Evolutionary conservation across 1,140 invertebrate species (phyloP), one percentile per base, ranked within the genome.

Genomic region (Pygmarrhopalites habei): DNA sequence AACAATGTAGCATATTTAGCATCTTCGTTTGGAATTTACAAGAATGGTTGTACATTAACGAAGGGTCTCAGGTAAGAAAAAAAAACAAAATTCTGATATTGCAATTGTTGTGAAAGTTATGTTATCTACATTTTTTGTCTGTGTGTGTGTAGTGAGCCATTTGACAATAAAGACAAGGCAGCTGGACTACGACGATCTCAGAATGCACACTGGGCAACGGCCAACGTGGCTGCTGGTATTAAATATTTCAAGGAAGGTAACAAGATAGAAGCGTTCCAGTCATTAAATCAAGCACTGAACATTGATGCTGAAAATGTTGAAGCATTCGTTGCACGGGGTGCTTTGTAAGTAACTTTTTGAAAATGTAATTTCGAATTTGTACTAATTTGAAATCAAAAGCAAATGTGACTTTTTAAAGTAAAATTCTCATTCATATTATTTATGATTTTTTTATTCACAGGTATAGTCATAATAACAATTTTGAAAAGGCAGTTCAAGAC

Each of bases 291-390:
- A 78, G 92, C 92, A 1, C 77, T 97, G 1, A 87, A 85, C 73
- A 93, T 96, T 71, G 93, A 96, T 80, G 84, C 88, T 10, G 81
- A 86, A 67, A 96, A 95, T 80, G 90, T 95, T 1, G 94, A 97
- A 79, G 94, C 91, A 49, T 78, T 95, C 46, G 92, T 95, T 0
- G 93, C 93, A 14, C 81, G 92, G 74, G 93, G 92, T 68, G 92
- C 92, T 49, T 77, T 97, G 75, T 87, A 79, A 83, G 82, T 81
- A 58, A 28, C 39, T 30, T 57, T 59, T n/a, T n/a, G n/a, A n/a
- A n/a, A n/a, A n/a, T n/a, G n/a, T n/a, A n/a, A n/a, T n/a, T n/a
- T n/a, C n/a, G n/a, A n/a, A n/a, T n/a, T n/a, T n/a, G n/a, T n/a
- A n/a, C n/a, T n/a, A n/a, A n/a, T n/a, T n/a, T n/a, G n/a, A n/a